Evolutionary conservation across 2,888 invertebrate genomes (phyloP), one percentile per base, ranked within the genome.

Genomic region (Tillus elongatus): DNA sequence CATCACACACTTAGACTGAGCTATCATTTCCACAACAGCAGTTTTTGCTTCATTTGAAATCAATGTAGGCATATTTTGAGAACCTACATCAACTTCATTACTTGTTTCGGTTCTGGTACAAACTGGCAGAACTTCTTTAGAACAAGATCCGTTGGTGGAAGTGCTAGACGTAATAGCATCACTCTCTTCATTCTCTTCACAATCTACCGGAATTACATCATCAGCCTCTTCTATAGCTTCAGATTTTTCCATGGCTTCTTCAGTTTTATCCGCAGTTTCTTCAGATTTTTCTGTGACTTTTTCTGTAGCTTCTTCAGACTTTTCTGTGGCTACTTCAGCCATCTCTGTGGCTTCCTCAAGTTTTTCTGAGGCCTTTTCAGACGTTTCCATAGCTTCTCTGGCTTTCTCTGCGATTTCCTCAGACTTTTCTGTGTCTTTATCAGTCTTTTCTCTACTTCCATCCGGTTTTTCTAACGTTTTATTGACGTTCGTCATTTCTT

Each of bases 341-440:
- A n/a, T n/a, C n/a, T n/a, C n/a, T n/a, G n/a, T n/a, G n/a, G n/a
- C n/a, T n/a, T n/a, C n/a, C n/a, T n/a, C n/a, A n/a, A n/a, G n/a
- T n/a, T 9, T 13, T 32, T n/a, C 10, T 28, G 14, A 13, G 8
- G 24, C n/a, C 11, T 36, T 29, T 27, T 32, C 33, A 28, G 6
- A 11, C 14, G 24, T 33, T 28, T 39, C 42, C 11, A 15, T 14
- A 12, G 26, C 16, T 27, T 34, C 38, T 15, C 15, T 13, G n/a
- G n/a, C n/a, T n/a, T n/a, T n/a, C n/a, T n/a, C n/a, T n/a, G n/a
- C n/a, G 13, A 4, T 24, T 39, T 39, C 39, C 28, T 35, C 33
- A 27, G 33, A 35, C 6, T 36, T 28, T 38, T 37, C 30, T 39
- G n/a, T n/a, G n/a, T n/a, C n/a, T n/a, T n/a, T n/a, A n/a, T n/a